A percentile compares a stretch with the other conserved stretches of the same genome.
phyloP scores from a whole-genome alignment of 1,140 invertebrate species.

The Drosophila murphyi region DNA sequence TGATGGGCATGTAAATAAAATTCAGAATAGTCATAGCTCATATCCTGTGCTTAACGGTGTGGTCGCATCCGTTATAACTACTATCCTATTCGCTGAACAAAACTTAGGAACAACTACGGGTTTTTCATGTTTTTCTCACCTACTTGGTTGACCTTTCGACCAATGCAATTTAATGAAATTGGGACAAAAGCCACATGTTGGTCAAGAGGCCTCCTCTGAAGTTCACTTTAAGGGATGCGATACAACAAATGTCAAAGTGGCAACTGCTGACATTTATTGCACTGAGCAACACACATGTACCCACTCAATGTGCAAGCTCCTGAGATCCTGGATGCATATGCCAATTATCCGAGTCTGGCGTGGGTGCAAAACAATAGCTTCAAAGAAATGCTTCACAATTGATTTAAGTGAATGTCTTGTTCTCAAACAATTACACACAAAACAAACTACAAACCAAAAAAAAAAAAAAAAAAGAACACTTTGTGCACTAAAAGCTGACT shows the following conservation, averaged over 20 bases:
- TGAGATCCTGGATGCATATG: too few species aligned
- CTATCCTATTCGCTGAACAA: conserved; percentile 1
- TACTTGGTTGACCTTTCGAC: conserved; percentile 48
- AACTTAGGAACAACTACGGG: not conserved
- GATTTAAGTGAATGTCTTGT: not conserved
- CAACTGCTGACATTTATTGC: conserved; percentile 66
- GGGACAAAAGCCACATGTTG: conserved; percentile 59
- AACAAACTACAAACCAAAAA: not conserved
- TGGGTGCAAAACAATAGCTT: not conserved
- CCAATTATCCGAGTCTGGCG: not conserved
- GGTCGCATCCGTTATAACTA: not conserved
- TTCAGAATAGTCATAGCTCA: conserved; percentile 8
- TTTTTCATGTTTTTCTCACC: not conserved
- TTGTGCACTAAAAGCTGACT: not conserved
- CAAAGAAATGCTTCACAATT: not conserved
- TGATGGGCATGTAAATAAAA: conserved; percentile 53
- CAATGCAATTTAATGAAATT: conserved; percentile 62
- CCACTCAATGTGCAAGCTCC: not conserved
- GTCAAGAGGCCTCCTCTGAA: conserved; percentile 1
- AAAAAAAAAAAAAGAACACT: not conserved
- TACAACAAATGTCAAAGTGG: conserved; percentile 71
- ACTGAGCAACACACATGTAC: conserved; percentile 15
- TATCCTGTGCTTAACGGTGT: conserved; percentile 23
- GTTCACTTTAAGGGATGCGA: conserved; percentile 53
- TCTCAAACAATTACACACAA: not conserved